Evolutionary conservation across 2,888 invertebrate genomes (phyloP).

Genomic region (Mesopsocus fuscifrons): DNA sequence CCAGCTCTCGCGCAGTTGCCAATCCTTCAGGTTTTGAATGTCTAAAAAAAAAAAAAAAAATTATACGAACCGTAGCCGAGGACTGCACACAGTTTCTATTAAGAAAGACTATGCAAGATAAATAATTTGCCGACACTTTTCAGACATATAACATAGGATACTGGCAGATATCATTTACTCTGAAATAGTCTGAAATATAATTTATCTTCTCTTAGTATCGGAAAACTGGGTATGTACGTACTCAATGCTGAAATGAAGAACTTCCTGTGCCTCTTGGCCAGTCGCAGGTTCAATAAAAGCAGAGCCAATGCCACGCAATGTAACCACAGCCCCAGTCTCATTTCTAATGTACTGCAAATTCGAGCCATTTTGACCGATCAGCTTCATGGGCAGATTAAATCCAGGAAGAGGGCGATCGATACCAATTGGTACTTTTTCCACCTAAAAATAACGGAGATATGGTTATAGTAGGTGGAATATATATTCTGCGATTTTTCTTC

Average conservation of each 20-base stretch:
- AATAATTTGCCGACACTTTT: no score
- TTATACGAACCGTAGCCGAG: not conserved
- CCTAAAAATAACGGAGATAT: not conserved
- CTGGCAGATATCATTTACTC: no score
- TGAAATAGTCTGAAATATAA: no score
- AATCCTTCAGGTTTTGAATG: slow-evolving; percentile 49
- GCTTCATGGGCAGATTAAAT: slow-evolving; percentile 54
- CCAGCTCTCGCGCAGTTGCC: slow-evolving; percentile 48
- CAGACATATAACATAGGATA: no score
- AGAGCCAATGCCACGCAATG: slow-evolving; percentile 47
- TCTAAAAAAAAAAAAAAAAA: slow-evolving; percentile 23
- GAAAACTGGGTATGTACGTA: no score
- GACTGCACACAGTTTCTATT: slow-evolving; percentile 2
- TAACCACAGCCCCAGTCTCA: slow-evolving; percentile 59
- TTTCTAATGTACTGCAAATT: slow-evolving; percentile 58
- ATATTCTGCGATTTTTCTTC: no score
- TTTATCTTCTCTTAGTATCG: no score
- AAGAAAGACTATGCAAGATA: slow-evolving; percentile 3
- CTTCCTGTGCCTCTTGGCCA: slow-evolving; percentile 43
- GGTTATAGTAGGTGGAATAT: no score
- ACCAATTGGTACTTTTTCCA: slow-evolving; percentile 56
- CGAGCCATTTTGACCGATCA: slow-evolving; percentile 48
- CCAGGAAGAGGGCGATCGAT: slow-evolving; percentile 55
- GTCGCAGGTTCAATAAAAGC: slow-evolving; percentile 34
- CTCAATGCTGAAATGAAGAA: slow-evolving; percentile 57